Evolutionary conservation across 2,888 invertebrate species (phyloP).

Genomic region (Ormyrus labotus): DNA sequence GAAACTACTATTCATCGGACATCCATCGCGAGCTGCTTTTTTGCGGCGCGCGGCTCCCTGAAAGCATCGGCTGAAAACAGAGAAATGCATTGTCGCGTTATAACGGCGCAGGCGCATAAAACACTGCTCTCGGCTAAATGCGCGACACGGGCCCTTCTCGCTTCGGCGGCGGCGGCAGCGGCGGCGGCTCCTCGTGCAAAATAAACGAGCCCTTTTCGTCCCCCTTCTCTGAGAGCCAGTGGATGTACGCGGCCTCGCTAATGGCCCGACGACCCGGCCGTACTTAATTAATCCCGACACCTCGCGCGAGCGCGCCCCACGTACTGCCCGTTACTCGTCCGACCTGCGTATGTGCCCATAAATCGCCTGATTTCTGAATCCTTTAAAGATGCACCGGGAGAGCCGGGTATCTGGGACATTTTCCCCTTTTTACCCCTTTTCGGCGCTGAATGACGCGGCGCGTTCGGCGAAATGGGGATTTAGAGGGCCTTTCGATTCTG

Average conservation of each 20-base stretch:
- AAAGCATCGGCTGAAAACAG: constrained; percentile 58
- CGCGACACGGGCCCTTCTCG: constrained; percentile 29
- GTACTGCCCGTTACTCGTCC: constrained; percentile 47
- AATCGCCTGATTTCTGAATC: constrained; percentile 49
- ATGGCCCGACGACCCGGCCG: constrained; percentile 41
- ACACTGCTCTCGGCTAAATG: constrained; percentile 53
- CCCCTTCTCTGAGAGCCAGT: constrained; percentile 6
- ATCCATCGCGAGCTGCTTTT: constrained; percentile 41
- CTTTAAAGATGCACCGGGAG: constrained; percentile 20
- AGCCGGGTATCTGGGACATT: too few species aligned
- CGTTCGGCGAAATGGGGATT: background rate
- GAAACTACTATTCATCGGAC: constrained; percentile 47
- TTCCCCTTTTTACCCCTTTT: background rate
- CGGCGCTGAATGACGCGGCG: background rate
- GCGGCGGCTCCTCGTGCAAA: constrained; percentile 19
- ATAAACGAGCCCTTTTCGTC: constrained; percentile 50
- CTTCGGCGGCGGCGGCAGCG: background rate
- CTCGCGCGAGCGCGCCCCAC: constrained; percentile 27
- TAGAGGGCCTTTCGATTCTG: background rate
- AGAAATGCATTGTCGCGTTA: constrained; percentile 61
- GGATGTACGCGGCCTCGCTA: constrained; percentile 26
- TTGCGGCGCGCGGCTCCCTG: constrained; percentile 32
- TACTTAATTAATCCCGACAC: constrained; percentile 59
- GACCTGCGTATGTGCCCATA: constrained; percentile 28
- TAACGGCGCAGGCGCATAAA: constrained; percentile 60